Evolutionary conservation across 2,113 vertebrate species (phyloP), one percentile per base, ranked within the genome.

Genomic region (Otus sunia): DNA sequence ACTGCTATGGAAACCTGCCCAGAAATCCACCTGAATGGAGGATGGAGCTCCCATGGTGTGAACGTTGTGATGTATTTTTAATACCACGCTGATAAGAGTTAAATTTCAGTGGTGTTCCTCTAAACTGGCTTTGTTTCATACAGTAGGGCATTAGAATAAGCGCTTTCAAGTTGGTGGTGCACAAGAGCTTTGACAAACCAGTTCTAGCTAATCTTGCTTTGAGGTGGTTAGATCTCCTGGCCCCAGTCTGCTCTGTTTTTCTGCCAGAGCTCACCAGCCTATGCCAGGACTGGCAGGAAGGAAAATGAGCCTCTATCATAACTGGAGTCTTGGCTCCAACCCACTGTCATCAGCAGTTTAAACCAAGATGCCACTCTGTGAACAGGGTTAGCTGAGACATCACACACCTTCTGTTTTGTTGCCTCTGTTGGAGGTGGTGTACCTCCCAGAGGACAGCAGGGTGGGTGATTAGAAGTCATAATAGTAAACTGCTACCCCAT

Each of bases 231-330:
- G 29, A 27, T 69, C 47, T 86, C 86, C 71, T 43, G 76, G 86
- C 68, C 78, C 62, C 72, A 26, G 3, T 21, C 74, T 73, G 74
- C 78, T 80, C 58, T 53, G 74, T 30, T 76, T 27, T 49, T 23
- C 75, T 92, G 75, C 83, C 78, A 94, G 92, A 66, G 43, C 81
- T 91, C 74, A 19, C 25, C 73, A 76, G 82, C 60, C 63, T 58
- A 0, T 36, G 90, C 87, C 81, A 92, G 93, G 55, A 12, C 50
- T 26, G 71, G 83, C 72, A 91, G 80, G 55, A 71, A 67, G 68
- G 76, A 82, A 80, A 62, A 74, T 0, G 1, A 1, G 3, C 41
- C 56, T 60, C 63, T 45, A 1, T 58, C 63, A 7, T 49, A 45
- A 4, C 49, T 43, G 32, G 41, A 73, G 56, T 34, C 27, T 16